Evolutionary conservation across 1,140 invertebrate genomes (phyloP), one percentile per base, ranked within the genome.

Genomic region (Apocrypta bakeri): DNA sequence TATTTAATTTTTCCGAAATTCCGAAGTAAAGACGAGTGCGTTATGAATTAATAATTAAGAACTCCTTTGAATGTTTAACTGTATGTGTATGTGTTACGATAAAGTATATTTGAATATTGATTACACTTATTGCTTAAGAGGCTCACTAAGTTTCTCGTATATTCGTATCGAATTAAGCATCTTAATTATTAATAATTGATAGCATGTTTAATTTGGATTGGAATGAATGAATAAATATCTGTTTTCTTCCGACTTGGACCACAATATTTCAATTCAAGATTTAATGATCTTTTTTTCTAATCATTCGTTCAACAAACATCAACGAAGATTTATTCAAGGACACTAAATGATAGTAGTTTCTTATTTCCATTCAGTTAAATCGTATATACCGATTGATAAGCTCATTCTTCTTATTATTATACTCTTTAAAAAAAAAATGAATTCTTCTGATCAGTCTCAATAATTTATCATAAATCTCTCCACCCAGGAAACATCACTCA

Each of bases 131-230:
- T 56, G 48, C 48, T 56, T 56, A 56, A 56, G 48, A 56, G 7
- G 48, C 48, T 21, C 48, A 56, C 17, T 56, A 21, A 56, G 48
- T 56, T 17, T 56, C 48, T 56, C 48, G n/a, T n/a, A 17, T 21
- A 56, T 21, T 56, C 48, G 17, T n/a, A 56, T 14, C 17, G 17
- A 56, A 56, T 56, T n/a, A n/a, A 21, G 48, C 48, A 56, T 56
- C 48, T 56, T n/a, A 56, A 56, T 56, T 56, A 21, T 56, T 56
- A 56, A 56, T 56, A 56, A 56, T 56, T 56, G 48, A 56, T 56
- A 56, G 48, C 48, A 56, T n/a, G 48, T 56, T 56, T n/a, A 17
- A 21, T 56, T 56, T 17, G 48, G 17, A 56, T 56, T 56, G 48
- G 48, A 56, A 56, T 56, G n/a, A 56, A 6, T 56, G 21, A 56